Base-by-base conservation (phyloP, 2,113 vertebrate species). In the Sminthopsis crassicaudata region DNA sequence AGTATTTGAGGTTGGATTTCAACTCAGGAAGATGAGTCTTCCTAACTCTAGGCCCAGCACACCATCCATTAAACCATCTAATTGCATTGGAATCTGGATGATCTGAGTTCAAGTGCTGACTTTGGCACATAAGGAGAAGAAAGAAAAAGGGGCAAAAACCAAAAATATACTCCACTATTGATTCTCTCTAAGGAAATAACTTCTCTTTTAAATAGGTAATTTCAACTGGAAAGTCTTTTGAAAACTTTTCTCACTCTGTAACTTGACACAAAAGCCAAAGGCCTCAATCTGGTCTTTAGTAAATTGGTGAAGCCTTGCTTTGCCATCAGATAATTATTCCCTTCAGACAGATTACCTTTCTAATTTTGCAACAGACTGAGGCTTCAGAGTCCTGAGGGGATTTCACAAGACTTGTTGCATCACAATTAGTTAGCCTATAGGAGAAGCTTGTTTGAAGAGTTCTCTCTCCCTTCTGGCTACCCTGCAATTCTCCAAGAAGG, bases 301-400 rank as follows among this genome's bases (percentile, higher is more conserved):
- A 46, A 30, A 12, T 42, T 92, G 55, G 16, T 8, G 23, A 50
- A 23, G 42, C 11, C n/a, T 55, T 89, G 26, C 46, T 92, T 92
- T 55, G 46, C 89, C 25, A 0, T 51, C 92, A 91, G 95, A 12
- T 57, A 51, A 89, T 91, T 90, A 91, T 53, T 91, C 92, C 89
- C 46, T 90, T 89, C 42, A 51, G 23, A 94, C 25, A 91, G 51
- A 50, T 55, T 92, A 92, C 60, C 30, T 8, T 46, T 96, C 94
- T 46, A 55, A 19, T 89, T 67, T 93, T 67, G 14, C 50, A 9
- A 36, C 12, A 36, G 36, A 48, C 52, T 53, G 42, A 90, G 3
- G 51, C 48, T 93, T 92, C 51, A 92, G 93, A 84, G 53, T 36
- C 89, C 57, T 11, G 9, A 55, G 26, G n/a, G 88, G 50, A 88